Evolutionary conservation across 1,140 invertebrate species (phyloP), one percentile per base, ranked within the genome.

Genomic region (Microplitis demolitor): DNA sequence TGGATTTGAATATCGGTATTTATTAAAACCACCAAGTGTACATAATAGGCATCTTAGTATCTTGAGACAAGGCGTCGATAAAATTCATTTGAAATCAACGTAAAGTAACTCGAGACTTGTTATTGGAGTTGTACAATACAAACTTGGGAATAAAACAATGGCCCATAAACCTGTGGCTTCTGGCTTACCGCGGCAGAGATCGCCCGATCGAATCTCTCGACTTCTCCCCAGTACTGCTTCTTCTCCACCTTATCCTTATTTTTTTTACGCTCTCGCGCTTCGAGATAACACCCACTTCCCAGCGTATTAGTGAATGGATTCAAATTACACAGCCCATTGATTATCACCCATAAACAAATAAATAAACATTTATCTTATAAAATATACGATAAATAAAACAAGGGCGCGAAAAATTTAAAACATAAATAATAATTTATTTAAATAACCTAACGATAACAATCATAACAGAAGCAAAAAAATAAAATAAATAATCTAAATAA

Each of bases 161-260:
- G 62, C 62, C 62, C 62, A 64, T 64, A 64, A 64, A 64, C 62
- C 62, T 64, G 58, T 11, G 14, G 39, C 39, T 45, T 11, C 16
- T 56, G 53, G n/a, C 53, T 56, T 56, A 11, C 9, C 53, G 9
- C n/a, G 6, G 8, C 53, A 56, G n/a, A 56, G 53, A 56, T 24
- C 14, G n/a, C 53, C 31, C 62, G 62, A 64, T 64, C 62, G 62
- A 64, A 64, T 64, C 62, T 64, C 60, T 64, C 62, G n/a, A 8
- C 31, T 61, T 34, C 16, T 56, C n/a, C 53, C n/a, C 11, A 6
- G 53, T 56, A 0, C 53, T 16, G 24, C 24, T 24, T 24, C 24
- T 24, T 24, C 24, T 24, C 24, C 24, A 24, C 24, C 24, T 24
- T 24, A 24, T 45, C 6, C 39, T 9, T 11, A 9, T 45, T 45